These are phyloP conservation scores for Parnassius apollo DNA, from an alignment of 2,888 invertebrate species.

Conservation along the genomic window DNA sequence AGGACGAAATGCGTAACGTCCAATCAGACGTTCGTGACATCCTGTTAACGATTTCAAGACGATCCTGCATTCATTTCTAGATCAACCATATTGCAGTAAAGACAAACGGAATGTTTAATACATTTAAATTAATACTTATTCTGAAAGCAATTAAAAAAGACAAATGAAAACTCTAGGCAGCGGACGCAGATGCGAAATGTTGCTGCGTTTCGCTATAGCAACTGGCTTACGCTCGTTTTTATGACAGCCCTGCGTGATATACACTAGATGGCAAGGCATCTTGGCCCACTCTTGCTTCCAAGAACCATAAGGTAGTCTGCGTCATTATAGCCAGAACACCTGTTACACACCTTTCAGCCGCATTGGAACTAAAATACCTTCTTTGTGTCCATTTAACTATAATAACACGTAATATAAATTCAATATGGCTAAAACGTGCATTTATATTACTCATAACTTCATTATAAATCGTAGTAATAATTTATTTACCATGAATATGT, in stretches of 20 bases:
- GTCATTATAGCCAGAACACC: slow-evolving; percentile 7
- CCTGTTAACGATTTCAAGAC: slow-evolving; percentile 35
- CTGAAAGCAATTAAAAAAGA: neutral
- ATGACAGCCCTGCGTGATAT: slow-evolving; percentile 10
- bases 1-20: slow-evolving; percentile 52
- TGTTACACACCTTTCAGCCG: slow-evolving; percentile 18
- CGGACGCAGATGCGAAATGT: slow-evolving; percentile 26
- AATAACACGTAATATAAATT: neutral
- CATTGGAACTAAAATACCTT: slow-evolving; percentile 9
- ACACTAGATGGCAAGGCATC: slow-evolving; percentile 7
- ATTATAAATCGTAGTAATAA: too few relatives aligned
- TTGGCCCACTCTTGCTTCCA: slow-evolving; percentile 22
- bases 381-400: neutral
- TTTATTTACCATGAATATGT: too few relatives aligned
- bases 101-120: neutral
- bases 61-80: slow-evolving; percentile 24
- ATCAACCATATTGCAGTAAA: slow-evolving; percentile 11
- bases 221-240: slow-evolving; percentile 19
- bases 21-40: slow-evolving; percentile 39
- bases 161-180: neutral
- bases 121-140: neutral
- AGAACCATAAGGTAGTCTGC: slow-evolving; percentile 10
- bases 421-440: slow-evolving; percentile 16
- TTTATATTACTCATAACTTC: too few relatives aligned
- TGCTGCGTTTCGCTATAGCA: slow-evolving; percentile 6